Base-by-base conservation (phyloP, 2,797 vertebrate species). In the Fratercula arctica region DNA sequence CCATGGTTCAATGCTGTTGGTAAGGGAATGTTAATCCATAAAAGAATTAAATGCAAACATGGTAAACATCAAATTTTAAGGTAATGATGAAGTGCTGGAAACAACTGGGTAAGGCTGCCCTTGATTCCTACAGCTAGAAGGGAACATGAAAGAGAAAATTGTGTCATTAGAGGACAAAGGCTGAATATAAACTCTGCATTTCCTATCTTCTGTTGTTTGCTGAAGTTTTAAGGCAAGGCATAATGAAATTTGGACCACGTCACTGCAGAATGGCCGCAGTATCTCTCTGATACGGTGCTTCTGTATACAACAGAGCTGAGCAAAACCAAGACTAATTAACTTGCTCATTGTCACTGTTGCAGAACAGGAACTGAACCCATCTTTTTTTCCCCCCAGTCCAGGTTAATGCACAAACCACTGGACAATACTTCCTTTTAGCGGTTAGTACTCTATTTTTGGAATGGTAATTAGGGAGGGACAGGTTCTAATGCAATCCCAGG, bases 391-490 rank as follows among this genome's bases (percentile, higher is more conserved):
- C 37, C 16, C 10, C 26, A 64, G 69, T 39, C 35, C 56, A 90
- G 73, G 63, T 91, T 85, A 94, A 76, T 9, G 28, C 66, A 63
- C 39, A 86, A 90, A 81, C 51, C 87, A 90, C 73, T 45, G 83
- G 73, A 54, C 85, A 91, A 56, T 25, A 26, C 54, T 33, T 93
- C 91, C 54, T 82, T 87, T 87, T 33, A 68, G 89, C 69, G 74
- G 83, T 74, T 73, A 76, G 39, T n/a, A 56, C 20, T 91, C 56
- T 95, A 89, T 88, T 96, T 96, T 94, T 82, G 89, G 83, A 88
- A 87, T n/a, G 23, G 54, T 45, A 79, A 79, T 91, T 87, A 81
- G 77, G 91, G 85, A 91, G 54, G 57, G 33, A 73, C 50, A 54
- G 41, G 28, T 69, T 79, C 83, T 94, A 86, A 76, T 45, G 66